These are phyloP conservation scores for Brachylomia viminalis DNA, from an alignment of 2,888 invertebrate species.

Conservation along the genomic window DNA sequence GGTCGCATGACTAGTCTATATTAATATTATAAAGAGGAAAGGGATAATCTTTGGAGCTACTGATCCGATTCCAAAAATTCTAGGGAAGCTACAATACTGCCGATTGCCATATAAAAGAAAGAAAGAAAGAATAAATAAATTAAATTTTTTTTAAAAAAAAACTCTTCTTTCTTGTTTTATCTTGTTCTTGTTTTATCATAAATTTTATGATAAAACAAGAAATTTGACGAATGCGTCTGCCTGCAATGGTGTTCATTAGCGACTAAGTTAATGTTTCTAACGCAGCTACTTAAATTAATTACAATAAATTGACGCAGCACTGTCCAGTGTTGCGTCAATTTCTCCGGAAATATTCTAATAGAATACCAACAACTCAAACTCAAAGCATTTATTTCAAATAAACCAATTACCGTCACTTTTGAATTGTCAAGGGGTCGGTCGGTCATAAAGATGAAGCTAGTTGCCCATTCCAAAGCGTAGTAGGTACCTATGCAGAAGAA, in stretches of 20 bases:
- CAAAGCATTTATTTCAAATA: too few relatives aligned
- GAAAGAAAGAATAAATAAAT: too few relatives aligned
- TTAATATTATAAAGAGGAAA: not conserved
- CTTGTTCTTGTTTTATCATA: too few relatives aligned
- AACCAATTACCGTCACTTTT: too few relatives aligned
- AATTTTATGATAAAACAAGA: not conserved
- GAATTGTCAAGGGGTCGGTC: too few relatives aligned
- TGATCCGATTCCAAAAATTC: not conserved
- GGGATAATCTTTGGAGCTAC: not conserved
- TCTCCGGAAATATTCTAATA: not conserved
- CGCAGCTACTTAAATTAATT: not conserved
- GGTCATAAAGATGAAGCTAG: too few relatives aligned
- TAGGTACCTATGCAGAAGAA: too few relatives aligned
- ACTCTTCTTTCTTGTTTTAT: too few relatives aligned
- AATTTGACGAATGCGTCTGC: not conserved
- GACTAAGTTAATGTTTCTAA: not conserved
- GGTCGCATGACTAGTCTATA: not conserved
- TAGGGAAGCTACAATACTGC: not conserved
- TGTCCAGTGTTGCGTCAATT: too few relatives aligned
- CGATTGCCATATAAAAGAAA: not conserved
- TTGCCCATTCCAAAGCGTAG: too few relatives aligned
- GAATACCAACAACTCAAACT: constrained; percentile 12
- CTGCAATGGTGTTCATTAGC: not conserved
- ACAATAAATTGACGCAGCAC: not conserved
- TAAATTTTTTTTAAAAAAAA: too few relatives aligned